These are phyloP conservation scores for Idris sp. DNA, from an alignment of 1,140 invertebrate genomes.

Conservation along the genomic window DNA sequence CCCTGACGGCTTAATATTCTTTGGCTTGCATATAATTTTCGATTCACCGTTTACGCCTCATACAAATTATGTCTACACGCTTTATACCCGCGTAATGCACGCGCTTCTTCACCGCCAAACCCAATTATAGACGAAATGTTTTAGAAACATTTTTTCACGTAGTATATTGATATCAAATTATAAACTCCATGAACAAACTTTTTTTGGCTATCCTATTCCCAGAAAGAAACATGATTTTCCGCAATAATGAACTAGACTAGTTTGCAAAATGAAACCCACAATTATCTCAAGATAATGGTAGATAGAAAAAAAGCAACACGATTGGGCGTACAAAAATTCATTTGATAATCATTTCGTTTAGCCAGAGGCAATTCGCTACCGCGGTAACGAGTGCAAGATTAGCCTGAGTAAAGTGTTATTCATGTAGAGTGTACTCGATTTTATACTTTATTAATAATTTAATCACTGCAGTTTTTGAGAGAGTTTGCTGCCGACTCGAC, in stretches of 20 bases:
- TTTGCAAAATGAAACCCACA: too few species aligned
- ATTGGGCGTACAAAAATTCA: constrained; percentile 46
- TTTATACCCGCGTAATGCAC: constrained; percentile 47
- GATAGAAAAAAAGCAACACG: too few species aligned
- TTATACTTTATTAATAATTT: constrained; percentile 52
- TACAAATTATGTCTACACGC: constrained; percentile 60
- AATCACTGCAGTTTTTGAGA: constrained; percentile 37
- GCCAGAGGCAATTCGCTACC: constrained; percentile 24
- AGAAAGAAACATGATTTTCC: too few species aligned
- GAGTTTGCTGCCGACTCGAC: constrained; percentile 17
- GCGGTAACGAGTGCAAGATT: constrained; percentile 29
- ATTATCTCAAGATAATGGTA: too few species aligned
- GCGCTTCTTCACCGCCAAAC: constrained; percentile 23
- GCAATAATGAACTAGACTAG: too few species aligned
- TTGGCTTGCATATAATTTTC: constrained; percentile 65
- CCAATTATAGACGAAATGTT: too few species aligned
- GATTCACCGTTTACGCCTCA: constrained; percentile 60
- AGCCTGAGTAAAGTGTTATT: constrained; percentile 42
- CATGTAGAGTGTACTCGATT: constrained; percentile 18
- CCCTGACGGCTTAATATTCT: constrained; percentile 74
- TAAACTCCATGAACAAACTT: too few species aligned
- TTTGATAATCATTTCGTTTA: constrained; percentile 35
- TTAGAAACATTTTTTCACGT: too few species aligned
- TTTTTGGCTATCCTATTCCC: too few species aligned
- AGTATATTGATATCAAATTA: too few species aligned